phyloP scores from a whole-genome alignment of 2,888 invertebrate species.

The Glomeris marginata region DNA sequence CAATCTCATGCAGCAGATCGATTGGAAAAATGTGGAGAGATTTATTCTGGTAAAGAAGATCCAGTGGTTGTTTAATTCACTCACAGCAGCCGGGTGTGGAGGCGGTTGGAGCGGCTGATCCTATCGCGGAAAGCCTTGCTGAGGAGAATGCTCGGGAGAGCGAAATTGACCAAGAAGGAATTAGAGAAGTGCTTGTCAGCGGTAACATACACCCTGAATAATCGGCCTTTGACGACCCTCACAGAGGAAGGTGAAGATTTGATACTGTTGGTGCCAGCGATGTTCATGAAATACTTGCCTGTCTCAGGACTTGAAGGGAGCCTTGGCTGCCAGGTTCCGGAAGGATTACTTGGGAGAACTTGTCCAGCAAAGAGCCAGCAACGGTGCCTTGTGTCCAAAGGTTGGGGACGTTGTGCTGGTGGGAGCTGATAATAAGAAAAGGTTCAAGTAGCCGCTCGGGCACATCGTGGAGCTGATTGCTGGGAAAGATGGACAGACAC shows the following conservation, averaged over 20 bases:
- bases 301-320: background rate
- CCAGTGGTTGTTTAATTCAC: conserved; percentile 12
- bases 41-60: conserved; percentile 2
- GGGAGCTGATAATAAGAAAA: background rate
- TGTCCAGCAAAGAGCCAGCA: background rate
- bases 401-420: background rate
- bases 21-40: background rate
- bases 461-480: background rate
- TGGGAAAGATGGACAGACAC: background rate
- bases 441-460: background rate
- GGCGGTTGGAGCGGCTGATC: conserved; percentile 13
- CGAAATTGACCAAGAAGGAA: conserved; percentile 11
- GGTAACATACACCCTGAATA: conserved; percentile 11
- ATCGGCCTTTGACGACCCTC: conserved; percentile 12
- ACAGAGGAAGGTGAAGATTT: conserved; percentile 8
- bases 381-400: background rate
- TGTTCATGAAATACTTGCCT: conserved; percentile 1
- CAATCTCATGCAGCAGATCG: conserved; percentile 29
- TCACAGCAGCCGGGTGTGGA: conserved; percentile 12
- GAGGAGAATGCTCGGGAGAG: conserved; percentile 9
- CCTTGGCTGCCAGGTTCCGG: background rate
- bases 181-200: conserved; percentile 8
- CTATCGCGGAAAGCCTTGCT: conserved; percentile 5
- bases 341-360: background rate
- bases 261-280: background rate